Conservation (phyloP, 53 echinoderm and acorn worm genomes). For the Henricia sp. region DNA sequence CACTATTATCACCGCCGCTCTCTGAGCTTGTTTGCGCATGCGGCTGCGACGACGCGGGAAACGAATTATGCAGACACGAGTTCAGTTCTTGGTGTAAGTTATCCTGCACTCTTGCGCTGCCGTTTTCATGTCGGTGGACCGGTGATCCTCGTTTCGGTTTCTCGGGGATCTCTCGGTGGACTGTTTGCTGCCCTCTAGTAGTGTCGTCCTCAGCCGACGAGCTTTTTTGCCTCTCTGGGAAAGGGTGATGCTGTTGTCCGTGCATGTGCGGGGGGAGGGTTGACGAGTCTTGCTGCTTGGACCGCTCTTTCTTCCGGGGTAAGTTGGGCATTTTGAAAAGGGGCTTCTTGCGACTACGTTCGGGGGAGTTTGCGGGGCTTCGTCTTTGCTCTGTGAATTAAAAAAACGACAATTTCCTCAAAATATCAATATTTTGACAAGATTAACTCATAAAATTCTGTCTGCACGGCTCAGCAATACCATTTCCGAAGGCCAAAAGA, state of each 20-base stretch:
- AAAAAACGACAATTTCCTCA: conserved; percentile 7
- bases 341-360: conserved; percentile 53
- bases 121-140: conserved; percentile 81
- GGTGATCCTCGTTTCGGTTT: conserved; percentile 65
- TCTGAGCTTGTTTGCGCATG: conserved; percentile 54
- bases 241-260: conserved; percentile 65
- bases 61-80: conserved; percentile 63
- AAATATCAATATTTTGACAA: too few species aligned
- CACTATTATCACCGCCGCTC: conserved; percentile 57
- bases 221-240: conserved; percentile 55
- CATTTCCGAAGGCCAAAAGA: neutral
- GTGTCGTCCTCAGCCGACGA: conserved; percentile 58
- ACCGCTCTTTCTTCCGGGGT: conserved; percentile 64
- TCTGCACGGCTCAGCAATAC: too few species aligned
- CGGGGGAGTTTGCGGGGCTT: conserved; percentile 76
- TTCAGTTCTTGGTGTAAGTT: conserved; percentile 79
- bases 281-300: conserved; percentile 64
- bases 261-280: conserved; percentile 46
- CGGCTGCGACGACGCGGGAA: neutral
- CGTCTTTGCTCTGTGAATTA: conserved; percentile 50
- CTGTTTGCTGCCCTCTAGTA: conserved; percentile 18
- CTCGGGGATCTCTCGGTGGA: conserved; percentile 58
- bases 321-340: conserved; percentile 45
- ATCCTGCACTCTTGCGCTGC: conserved; percentile 60
- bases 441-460: too few species aligned